Base-by-base conservation (phyloP, 2,888 invertebrate genomes). In the Metalampra italica region DNA sequence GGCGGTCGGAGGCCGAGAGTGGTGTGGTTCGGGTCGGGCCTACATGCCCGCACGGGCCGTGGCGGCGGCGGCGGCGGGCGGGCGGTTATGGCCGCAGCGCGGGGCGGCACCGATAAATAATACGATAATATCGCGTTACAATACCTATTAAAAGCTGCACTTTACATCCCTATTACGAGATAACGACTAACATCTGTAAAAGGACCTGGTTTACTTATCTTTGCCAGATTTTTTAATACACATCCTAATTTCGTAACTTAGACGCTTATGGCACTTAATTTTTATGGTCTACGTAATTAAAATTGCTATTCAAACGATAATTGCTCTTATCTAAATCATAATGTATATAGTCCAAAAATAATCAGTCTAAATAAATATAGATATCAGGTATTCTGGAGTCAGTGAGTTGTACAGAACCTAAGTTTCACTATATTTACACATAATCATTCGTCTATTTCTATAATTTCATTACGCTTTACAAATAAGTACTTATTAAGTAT, bases 81-180 rank as follows among this genome's bases (percentile, higher is more conserved):
- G 72, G 68, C 73, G 72, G 78, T 75, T 75, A 75, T 73, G 64
- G 70, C 68, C 59, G 54, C 42, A 64, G 63, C 64, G 71, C 67
- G 75, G 75, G 75, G 73, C 75, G 71, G 73, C 62, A 56, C 61
- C 71, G 78, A 83, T 81, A 81, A 81, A 78, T 76, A 73, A 75
- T 61, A 62, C 64, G 74, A 82, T 82, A 80, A 78, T 79, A 80
- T 84, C 73, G 58, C 75, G 71, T 81, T 82, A 78, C 78, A 72
- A 22, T 71, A 73, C 69, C 63, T 71, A 83, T 81, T 81, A 81
- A 81, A 81, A 82, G 72, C 75, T 78, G 62, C 66, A 78, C 63
- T 83, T 74, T 71, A 75, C 71, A 74, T 69, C 71, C 64, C 71
- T 70, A 75, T 73, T 73, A 60, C 56, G 62, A 67, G 79, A 83